Base-by-base conservation (phyloP, 2,888 invertebrate species). In the Lobophora halterata region DNA sequence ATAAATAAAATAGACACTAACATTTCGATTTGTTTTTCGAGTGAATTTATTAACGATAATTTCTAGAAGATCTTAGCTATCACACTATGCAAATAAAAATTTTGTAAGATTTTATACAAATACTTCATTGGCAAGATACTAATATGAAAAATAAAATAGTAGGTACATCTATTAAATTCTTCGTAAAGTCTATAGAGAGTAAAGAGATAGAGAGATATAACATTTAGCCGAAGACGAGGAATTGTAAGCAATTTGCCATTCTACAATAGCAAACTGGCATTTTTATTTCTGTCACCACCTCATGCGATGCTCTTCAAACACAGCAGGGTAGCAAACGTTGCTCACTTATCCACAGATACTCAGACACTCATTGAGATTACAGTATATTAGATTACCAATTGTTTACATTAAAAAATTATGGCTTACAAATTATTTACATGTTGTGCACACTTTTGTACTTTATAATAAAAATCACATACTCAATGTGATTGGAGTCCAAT, bases 81-180 rank as follows among this genome's bases (percentile, higher is more conserved):
- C 86, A 85, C 82, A 80, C 71, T 67, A 58, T 69, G 71, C 71
- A 78, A 73, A 73, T 69, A 66, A 69, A 68, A 74, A 71, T 71
- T 74, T 73, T 63, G 63, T 71, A 70, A 63, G 53, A 71, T 60
- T 68, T 70, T 74, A 69, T 70, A 75, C 65, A 78, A 78, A 82
- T 80, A 86, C 75, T 85, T 79, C 64, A 82, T 77, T 87, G 87
- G 87, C 87, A 87, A 87, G 87, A 87, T 69, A 79, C 66, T 78
- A 74, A 72, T 68, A 53, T 62, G 50, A 65, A 64, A 67, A 62
- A 63, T 64, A 69, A 66, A 62, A 62, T 61, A 67, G 62, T 72
- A 72, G 67, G 60, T 74, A 73, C 61, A 70, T 71, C 60, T 57
- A 68, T 74, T n/a, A 73, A 76, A 79, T 74, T 77, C 67, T 64